phyloP scores from a whole-genome alignment of 2,888 invertebrate genomes.

The Caenorhabditis zanzibari region DNA sequence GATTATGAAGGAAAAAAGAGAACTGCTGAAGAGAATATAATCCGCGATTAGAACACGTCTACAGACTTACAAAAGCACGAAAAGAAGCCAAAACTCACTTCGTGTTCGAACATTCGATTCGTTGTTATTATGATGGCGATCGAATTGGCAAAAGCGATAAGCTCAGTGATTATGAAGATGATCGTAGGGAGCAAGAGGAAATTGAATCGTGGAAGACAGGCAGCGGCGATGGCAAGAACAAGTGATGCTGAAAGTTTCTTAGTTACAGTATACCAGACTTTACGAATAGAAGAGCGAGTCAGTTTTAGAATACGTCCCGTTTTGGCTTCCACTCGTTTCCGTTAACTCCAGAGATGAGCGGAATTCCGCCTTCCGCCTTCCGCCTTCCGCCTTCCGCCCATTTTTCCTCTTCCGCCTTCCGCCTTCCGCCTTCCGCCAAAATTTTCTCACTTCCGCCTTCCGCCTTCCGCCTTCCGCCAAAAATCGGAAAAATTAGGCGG shows the following conservation, averaged over 20 bases:
- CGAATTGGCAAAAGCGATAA: slow-evolving; percentile 26
- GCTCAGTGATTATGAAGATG: slow-evolving; percentile 27
- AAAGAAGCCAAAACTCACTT: slow-evolving; percentile 37
- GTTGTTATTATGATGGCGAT: slow-evolving; percentile 15
- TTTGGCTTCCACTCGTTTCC: not conserved
- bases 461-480: too few species aligned
- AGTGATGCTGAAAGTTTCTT: slow-evolving; percentile 2
- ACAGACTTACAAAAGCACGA: slow-evolving; percentile 20
- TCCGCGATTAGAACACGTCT: slow-evolving; percentile 45
- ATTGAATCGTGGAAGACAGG: not conserved
- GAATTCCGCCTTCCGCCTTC: too few species aligned
- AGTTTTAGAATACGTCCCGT: too few species aligned
- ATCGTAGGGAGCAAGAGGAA: slow-evolving; percentile 35
- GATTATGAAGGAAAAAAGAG: slow-evolving; percentile 22
- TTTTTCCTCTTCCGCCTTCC: too few species aligned
- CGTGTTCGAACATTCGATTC: slow-evolving; percentile 41
- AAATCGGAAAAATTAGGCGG: too few species aligned
- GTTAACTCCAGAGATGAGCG: too few species aligned
- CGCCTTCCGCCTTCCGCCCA: too few species aligned
- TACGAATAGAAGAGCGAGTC: not conserved
- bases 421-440: too few species aligned
- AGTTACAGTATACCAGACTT: not conserved
- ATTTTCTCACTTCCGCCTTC: too few species aligned
- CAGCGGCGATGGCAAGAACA: not conserved
- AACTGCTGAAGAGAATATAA: slow-evolving; percentile 25